Conservation (phyloP, 2,113 vertebrate species). For the Chionodraco myersi region DNA sequence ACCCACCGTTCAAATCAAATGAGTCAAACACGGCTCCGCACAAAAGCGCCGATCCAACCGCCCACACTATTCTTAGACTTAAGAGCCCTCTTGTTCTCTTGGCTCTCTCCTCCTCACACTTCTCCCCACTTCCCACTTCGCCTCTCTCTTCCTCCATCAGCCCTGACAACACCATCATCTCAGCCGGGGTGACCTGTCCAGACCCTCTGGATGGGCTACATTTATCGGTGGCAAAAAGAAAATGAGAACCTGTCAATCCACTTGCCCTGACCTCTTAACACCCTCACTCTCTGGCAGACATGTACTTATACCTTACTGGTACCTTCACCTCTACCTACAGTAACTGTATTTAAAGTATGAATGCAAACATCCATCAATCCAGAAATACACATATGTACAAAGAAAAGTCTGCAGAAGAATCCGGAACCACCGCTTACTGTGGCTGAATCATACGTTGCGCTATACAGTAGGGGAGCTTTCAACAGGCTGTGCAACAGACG, state of each 20-base stretch:
- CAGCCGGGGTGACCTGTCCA: slow-evolving; percentile 53
- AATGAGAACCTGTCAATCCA: slow-evolving; percentile 60
- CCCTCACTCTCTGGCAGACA: neutral
- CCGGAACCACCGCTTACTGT: slow-evolving; percentile 9
- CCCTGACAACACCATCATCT: slow-evolving; percentile 65
- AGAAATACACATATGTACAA: neutral
- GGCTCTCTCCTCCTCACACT: slow-evolving; percentile 2
- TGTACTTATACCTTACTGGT: neutral
- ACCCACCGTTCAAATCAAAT: slow-evolving; percentile 65
- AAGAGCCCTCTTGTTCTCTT: slow-evolving; percentile 56
- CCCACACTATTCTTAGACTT: slow-evolving; percentile 64
- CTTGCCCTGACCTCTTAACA: slow-evolving; percentile 43
- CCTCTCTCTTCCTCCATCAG: slow-evolving; percentile 45
- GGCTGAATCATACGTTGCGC: slow-evolving; percentile 18
- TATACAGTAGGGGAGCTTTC: slow-evolving; percentile 21
- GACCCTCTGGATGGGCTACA: slow-evolving; percentile 45
- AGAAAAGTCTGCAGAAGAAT: slow-evolving; percentile 10
- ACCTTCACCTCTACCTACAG: neutral
- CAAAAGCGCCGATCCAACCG: slow-evolving; percentile 57
- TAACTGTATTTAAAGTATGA: neutral
- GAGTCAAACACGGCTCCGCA: slow-evolving; percentile 61
- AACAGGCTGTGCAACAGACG: slow-evolving; percentile 16
- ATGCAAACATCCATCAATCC: slow-evolving; percentile 10
- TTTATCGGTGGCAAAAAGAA: slow-evolving; percentile 57
- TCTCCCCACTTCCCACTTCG: slow-evolving; percentile 23